These are phyloP conservation scores for Apaloderma vittatum DNA, from an alignment of 2,113 vertebrate species.

Conservation along the genomic window DNA sequence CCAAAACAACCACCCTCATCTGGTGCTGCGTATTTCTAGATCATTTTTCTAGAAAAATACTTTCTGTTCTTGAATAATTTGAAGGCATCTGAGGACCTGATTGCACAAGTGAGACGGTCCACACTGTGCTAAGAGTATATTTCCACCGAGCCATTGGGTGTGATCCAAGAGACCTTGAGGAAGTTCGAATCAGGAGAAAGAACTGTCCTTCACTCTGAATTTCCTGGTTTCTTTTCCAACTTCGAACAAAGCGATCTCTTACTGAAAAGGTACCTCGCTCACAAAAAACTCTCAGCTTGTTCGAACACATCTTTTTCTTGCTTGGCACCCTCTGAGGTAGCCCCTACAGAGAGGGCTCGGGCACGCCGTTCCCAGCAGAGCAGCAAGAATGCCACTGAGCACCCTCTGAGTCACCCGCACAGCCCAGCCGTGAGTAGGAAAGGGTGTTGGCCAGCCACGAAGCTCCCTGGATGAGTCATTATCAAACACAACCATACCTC, in stretches of 20 bases:
- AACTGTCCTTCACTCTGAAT: neutral
- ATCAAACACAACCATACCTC: neutral
- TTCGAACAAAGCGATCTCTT: neutral
- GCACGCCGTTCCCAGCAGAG: neutral
- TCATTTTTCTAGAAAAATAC: neutral
- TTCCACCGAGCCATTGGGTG: neutral
- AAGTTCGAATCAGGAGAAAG: neutral
- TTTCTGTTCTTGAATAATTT: neutral
- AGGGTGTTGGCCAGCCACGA: conserved; percentile 23
- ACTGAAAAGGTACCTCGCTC: neutral
- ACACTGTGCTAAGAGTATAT: neutral
- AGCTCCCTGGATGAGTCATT: conserved; percentile 44
- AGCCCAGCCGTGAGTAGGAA: neutral
- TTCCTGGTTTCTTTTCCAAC: conserved; percentile 17
- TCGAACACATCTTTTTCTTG: neutral
- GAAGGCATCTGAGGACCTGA: neutral
- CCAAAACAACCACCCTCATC: neutral
- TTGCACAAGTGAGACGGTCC: fast-evolving
- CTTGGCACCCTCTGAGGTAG: neutral
- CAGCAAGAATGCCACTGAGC: neutral
- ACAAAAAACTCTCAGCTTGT: neutral
- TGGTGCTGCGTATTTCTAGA: neutral
- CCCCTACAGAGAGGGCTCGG: neutral
- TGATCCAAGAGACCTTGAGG: neutral
- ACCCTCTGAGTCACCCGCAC: neutral